These are phyloP conservation scores for Glyptemys insculpta DNA, from an alignment of 2,797 vertebrate species.

Conservation along the genomic window DNA sequence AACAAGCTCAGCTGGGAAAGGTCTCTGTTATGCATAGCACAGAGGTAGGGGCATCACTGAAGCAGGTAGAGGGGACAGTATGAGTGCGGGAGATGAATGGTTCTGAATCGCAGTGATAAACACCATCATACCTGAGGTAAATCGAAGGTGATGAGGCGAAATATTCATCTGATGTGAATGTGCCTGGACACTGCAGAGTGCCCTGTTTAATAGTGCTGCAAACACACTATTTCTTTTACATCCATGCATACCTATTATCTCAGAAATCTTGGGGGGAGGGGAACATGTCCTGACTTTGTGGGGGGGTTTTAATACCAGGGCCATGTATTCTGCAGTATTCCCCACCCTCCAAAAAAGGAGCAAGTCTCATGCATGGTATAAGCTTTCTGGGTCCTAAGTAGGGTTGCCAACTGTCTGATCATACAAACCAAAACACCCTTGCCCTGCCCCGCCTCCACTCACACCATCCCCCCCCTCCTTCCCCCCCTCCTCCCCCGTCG, in stretches of 20 bases:
- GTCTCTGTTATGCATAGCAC: background rate
- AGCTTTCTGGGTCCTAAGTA: fast-evolving
- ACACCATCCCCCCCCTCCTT: no score
- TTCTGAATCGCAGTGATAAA: background rate
- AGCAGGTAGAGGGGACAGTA: background rate
- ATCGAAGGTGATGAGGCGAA: background rate
- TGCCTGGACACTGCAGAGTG: background rate
- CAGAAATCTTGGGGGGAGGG: background rate
- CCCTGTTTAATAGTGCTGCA: background rate
- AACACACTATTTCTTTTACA: background rate
- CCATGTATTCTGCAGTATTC: background rate
- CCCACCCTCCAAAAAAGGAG: no score
- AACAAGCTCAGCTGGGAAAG: background rate
- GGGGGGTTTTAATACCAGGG: no score
- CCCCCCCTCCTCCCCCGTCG: fast-evolving
- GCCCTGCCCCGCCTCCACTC: no score
- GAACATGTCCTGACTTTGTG: background rate
- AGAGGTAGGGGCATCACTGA: background rate
- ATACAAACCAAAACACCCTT: no score
- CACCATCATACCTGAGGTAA: background rate
- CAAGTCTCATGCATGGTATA: background rate
- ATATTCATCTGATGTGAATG: background rate
- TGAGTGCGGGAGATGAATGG: background rate
- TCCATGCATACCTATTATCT: background rate
- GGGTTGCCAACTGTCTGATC: no score